Evolutionary conservation across 2,888 invertebrate species (phyloP).

Genomic region (Macropis europaea): DNA sequence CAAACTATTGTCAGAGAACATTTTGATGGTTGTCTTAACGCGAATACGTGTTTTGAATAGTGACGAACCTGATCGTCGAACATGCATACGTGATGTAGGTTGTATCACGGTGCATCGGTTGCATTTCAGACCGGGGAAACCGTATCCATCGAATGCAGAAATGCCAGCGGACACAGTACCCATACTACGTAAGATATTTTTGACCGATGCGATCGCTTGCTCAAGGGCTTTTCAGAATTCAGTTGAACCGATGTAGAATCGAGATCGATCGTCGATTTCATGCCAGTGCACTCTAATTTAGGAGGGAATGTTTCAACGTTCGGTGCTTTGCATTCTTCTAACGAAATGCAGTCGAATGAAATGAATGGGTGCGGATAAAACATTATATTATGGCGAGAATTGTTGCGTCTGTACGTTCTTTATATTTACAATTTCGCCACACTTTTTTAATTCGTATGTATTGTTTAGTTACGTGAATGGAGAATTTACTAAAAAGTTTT

Average conservation of each 20-base stretch:
- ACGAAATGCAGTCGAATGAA: too few species aligned
- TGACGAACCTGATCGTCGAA: slow-evolving; percentile 1
- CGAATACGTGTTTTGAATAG: slow-evolving; percentile 47
- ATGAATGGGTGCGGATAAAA: too few species aligned
- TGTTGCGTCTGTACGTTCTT: too few species aligned
- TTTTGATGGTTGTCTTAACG: slow-evolving; percentile 28
- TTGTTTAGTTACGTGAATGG: too few species aligned
- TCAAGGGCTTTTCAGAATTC: slow-evolving; percentile 5
- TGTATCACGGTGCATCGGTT: neutral
- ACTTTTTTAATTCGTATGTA: too few species aligned
- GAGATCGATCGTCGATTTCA: slow-evolving; percentile 13
- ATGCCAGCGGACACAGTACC: neutral
- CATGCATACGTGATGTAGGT: slow-evolving; percentile 14
- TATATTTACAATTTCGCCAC: too few species aligned
- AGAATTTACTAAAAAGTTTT: too few species aligned
- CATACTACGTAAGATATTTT: slow-evolving; percentile 26
- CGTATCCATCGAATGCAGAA: neutral
- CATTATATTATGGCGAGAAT: too few species aligned
- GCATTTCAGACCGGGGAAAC: neutral
- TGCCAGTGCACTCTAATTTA: neutral
- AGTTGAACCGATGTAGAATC: neutral
- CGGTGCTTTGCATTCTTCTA: too few species aligned
- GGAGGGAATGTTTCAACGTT: neutral
- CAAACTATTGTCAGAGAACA: slow-evolving; percentile 25
- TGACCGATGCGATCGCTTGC: slow-evolving; percentile 9